These are phyloP conservation scores for Heliconius nattereri DNA, from an alignment of 1,140 invertebrate species.

Conservation along the genomic window DNA sequence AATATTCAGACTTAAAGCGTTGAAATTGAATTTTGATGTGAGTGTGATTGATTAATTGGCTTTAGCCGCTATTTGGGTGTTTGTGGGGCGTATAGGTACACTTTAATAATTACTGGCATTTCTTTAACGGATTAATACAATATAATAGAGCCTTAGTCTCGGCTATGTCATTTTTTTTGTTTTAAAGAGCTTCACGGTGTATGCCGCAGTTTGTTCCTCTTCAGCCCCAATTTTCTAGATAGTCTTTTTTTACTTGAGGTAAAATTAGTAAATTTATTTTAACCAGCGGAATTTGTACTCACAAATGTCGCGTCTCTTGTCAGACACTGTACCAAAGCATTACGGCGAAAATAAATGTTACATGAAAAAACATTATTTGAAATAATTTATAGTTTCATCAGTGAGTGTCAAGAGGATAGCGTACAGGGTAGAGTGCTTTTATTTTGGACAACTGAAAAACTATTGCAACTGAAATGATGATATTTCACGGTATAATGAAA, in stretches of 20 bases:
- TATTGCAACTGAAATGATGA: slow-evolving; percentile 1
- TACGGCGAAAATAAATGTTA: no score
- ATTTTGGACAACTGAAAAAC: slow-evolving; percentile 8
- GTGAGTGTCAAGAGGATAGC: no score
- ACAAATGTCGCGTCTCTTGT: no score
- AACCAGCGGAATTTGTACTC: no score
- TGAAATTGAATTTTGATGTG: slow-evolving; percentile 17
- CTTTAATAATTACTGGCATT: neutral
- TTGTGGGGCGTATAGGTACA: neutral
- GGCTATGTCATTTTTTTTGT: neutral
- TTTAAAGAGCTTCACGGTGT: neutral
- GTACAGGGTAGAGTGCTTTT: neutral
- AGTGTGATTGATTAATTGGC: slow-evolving; percentile 18
- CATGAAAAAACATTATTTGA: no score
- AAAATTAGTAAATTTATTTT: no score
- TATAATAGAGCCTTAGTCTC: neutral
- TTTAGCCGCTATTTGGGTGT: slow-evolving; percentile 4
- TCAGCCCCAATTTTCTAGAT: no score
- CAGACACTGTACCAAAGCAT: no score
- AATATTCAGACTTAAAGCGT: slow-evolving; percentile 13
- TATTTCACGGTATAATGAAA: neutral
- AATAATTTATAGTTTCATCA: no score
- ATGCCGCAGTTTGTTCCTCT: neutral
- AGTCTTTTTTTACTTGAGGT: no score
- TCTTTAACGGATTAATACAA: neutral